Base-by-base conservation (phyloP, 2,797 vertebrate genomes). In the Anguilla anguilla region DNA sequence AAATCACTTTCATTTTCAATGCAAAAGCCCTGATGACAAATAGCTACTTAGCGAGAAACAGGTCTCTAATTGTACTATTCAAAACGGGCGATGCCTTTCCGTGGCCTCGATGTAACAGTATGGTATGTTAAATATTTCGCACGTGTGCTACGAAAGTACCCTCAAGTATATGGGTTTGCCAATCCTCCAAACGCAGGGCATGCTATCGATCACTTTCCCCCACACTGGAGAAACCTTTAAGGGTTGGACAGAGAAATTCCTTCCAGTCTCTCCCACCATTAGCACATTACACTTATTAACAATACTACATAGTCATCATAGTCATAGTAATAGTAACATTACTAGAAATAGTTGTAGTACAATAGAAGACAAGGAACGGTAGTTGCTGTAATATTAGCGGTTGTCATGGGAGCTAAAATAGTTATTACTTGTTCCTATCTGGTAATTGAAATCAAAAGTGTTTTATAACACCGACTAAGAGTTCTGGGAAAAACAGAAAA, bases 131-230 rank as follows among this genome's bases (percentile, higher is more conserved):
- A 72, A 72, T 3, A 72, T 72, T 72, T 28, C 69, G n/a, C n/a
- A 35, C 69, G 5, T 25, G 9, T n/a, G 25, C 35, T 72, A 28
- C 3, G n/a, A 72, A 57, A 57, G 55, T 57, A 13, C 10, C 69
- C 69, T 72, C 6, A 31, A 31, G 6, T 35, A 72, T 9, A 72
- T 9, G 69, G 28, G 69, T 72, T 67, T 35, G 25, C 31, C n/a
- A n/a, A 31, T n/a, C 69, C n/a, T 11, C 10, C 69, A 72, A 72
- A 72, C 10, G 69, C 69, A 72, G n/a, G n/a, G 69, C n/a, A 72
- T 28, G n/a, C 3, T 72, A n/a, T 11, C 10, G 9, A 96, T 96
- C 94, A 19, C 15, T 84, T 53, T 84, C 94, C 93, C 92, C 92
- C 93, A 94, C 94, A 96, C 94, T 90, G 92, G 94, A 69, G 59